phyloP scores from a whole-genome alignment of 2,888 invertebrate species.

The Oligia fasciuncula region DNA sequence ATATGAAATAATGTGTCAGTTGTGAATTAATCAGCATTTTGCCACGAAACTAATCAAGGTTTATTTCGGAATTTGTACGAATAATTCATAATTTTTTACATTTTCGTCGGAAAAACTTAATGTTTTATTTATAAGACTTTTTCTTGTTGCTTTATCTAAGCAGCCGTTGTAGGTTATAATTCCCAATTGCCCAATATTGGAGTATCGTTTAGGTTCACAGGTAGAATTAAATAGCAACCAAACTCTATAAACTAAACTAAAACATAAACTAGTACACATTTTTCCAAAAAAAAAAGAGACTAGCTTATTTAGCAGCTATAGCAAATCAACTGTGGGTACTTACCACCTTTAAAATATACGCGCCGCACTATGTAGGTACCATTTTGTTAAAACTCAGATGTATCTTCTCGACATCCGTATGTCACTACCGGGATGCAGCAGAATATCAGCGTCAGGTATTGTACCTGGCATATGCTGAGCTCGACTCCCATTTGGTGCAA shows the following conservation, averaged over 20 bases:
- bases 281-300: not conserved
- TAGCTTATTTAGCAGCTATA: not conserved
- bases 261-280: not conserved
- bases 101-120: not conserved
- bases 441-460: no score
- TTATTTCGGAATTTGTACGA: conserved; percentile 29
- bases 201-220: no score
- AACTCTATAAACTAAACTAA: not conserved
- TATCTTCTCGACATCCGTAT: no score
- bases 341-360: no score
- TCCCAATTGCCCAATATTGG: not conserved
- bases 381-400: no score
- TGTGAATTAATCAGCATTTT: conserved; percentile 43
- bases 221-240: not conserved
- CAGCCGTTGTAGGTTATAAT: not conserved
- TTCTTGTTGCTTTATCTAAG: not conserved
- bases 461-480: no score
- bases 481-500: no score
- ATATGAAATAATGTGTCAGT: conserved; percentile 41
- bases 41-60: conserved; percentile 48
- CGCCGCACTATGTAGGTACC: no score
- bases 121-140: not conserved
- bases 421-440: no score
- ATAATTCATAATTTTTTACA: conserved; percentile 44
- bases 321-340: no score